Conservation (phyloP, 2,888 invertebrate species). For the Amaurobius ferox region DNA sequence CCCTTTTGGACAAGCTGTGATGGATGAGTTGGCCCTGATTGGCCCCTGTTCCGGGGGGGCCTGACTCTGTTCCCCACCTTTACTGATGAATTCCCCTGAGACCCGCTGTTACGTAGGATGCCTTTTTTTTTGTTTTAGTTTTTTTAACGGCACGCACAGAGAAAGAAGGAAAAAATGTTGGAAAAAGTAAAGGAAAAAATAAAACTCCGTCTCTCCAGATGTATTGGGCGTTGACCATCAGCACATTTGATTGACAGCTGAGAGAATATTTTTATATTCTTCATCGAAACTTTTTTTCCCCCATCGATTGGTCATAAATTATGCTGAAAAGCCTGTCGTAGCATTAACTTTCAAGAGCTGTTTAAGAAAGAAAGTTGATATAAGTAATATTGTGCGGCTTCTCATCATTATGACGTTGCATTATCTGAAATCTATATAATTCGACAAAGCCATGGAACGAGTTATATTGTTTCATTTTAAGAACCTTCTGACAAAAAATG, state of each 20-base stretch:
- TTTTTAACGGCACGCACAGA: slow-evolving; percentile 6
- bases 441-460: no score
- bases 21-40: slow-evolving; percentile 66
- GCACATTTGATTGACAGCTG: slow-evolving; percentile 9
- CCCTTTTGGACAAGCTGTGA: slow-evolving; percentile 60
- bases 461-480: no score
- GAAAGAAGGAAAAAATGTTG: neutral
- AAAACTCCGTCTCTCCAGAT: slow-evolving; percentile 13
- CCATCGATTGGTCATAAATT: neutral
- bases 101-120: slow-evolving; percentile 19
- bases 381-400: no score
- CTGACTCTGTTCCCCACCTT: slow-evolving; percentile 12
- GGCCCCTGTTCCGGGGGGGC: slow-evolving; percentile 55
- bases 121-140: no score
- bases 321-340: neutral
- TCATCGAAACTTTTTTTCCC: neutral
- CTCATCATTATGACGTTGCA: no score
- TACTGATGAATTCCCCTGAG: slow-evolving; percentile 14
- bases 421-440: no score
- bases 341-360: no score
- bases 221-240: slow-evolving; percentile 27
- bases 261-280: neutral
- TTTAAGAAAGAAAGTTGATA: no score
- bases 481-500: no score
- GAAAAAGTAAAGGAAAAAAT: neutral